Evolutionary conservation across 2,113 vertebrate genomes (phyloP).

Genomic region (Stictonetta naevosa): DNA sequence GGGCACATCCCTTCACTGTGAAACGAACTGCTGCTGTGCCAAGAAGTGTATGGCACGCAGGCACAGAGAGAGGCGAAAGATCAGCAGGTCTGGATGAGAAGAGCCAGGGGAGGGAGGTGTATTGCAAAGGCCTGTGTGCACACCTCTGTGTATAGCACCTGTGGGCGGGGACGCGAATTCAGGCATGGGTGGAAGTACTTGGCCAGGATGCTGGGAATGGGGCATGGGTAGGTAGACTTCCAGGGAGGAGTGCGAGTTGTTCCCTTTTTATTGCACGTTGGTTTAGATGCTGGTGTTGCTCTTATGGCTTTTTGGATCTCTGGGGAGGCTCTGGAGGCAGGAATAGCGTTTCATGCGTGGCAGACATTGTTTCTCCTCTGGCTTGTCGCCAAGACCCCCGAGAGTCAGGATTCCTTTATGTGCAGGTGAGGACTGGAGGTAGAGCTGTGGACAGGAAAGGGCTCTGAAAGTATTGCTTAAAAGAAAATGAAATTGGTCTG

Average conservation of each 20-base stretch:
- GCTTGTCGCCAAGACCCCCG: not conserved
- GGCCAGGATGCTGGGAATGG: slow-evolving; percentile 35
- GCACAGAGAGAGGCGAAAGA: not conserved
- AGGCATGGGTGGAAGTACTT: slow-evolving; percentile 43
- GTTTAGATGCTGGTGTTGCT: slow-evolving; percentile 42
- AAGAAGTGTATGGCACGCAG: not conserved
- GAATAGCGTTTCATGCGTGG: not conserved
- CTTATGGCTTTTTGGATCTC: slow-evolving; percentile 43
- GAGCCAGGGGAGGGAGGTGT: not conserved
- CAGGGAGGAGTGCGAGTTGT: slow-evolving; percentile 17
- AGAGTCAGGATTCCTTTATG: not conserved
- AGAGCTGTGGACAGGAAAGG: not conserved
- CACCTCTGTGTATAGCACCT: slow-evolving; percentile 40
- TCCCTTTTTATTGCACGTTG: not conserved
- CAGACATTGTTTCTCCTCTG: not conserved
- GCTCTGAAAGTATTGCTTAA: not conserved
- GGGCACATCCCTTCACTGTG: slow-evolving; percentile 3
- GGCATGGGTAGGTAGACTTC: slow-evolving; percentile 46
- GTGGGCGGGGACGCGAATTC: not conserved
- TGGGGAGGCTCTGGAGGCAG: not conserved
- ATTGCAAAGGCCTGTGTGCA: slow-evolving; percentile 12
- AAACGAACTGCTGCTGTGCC: slow-evolving; percentile 38
- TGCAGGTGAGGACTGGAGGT: not conserved
- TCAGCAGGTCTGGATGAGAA: not conserved
- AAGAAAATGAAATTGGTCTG: not conserved